Conservation (phyloP, 2,888 invertebrate genomes). For the Papilio gigon region DNA sequence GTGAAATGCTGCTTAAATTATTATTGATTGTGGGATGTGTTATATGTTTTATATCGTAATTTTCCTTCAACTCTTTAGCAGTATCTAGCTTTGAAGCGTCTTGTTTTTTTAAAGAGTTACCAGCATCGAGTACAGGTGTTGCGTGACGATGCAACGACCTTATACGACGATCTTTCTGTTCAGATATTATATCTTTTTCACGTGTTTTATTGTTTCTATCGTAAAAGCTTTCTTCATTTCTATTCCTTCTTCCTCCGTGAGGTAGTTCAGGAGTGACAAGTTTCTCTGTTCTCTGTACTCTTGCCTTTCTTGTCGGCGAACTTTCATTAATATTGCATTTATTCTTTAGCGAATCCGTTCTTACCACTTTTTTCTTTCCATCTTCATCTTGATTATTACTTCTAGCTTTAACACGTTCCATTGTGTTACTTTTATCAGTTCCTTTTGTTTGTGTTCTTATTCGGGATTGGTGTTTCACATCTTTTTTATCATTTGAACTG, state of each 20-base stretch:
- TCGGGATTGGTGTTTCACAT: slow-evolving; percentile 42
- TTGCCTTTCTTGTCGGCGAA: slow-evolving; percentile 37
- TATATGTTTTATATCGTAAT: slow-evolving; percentile 37
- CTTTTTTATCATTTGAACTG: slow-evolving; percentile 20
- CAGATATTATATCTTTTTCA: slow-evolving; percentile 13
- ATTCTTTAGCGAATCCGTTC: slow-evolving; percentile 23
- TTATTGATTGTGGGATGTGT: slow-evolving; percentile 41
- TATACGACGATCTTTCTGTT: slow-evolving; percentile 9
- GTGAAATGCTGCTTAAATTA: slow-evolving; percentile 41
- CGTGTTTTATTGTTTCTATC: slow-evolving; percentile 23
- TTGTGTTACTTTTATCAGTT: slow-evolving; percentile 30
- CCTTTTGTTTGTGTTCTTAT: slow-evolving; percentile 42
- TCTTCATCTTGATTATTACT: slow-evolving; percentile 21
- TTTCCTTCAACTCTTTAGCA: slow-evolving; percentile 36
- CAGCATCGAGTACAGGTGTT: slow-evolving; percentile 1
- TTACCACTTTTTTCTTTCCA: slow-evolving; percentile 6
- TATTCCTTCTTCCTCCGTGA: slow-evolving; percentile 28
- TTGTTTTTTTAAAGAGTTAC: slow-evolving; percentile 15
- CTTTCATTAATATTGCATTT: slow-evolving; percentile 24
- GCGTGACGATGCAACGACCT: slow-evolving; percentile 22
- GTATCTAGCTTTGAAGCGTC: background rate
- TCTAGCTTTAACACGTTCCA: slow-evolving; percentile 21
- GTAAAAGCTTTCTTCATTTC: slow-evolving; percentile 15
- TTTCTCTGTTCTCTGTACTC: slow-evolving; percentile 49
- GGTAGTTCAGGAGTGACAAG: slow-evolving; percentile 48